A percentile compares a stretch with the other conserved stretches of the same genome.
These are phyloP conservation scores for Podarcis muralis DNA, from an alignment of 2,113 vertebrate genomes.

Conservation along the genomic window DNA sequence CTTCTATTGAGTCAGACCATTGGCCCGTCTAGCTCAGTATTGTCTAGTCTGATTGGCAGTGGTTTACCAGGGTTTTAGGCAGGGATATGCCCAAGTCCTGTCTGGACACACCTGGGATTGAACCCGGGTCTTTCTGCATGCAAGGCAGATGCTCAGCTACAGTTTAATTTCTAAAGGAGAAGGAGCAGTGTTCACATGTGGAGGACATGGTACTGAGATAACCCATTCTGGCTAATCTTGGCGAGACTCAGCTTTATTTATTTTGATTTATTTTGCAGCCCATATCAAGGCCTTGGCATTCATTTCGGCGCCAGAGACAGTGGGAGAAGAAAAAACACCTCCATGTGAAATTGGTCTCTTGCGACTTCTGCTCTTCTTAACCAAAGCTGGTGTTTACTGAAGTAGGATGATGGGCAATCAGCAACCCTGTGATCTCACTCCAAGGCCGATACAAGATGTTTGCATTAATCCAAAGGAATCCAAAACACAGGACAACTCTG, in stretches of 20 bases:
- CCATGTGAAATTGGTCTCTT: not conserved
- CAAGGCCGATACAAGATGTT: conserved; percentile 29
- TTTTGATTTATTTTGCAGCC: not conserved
- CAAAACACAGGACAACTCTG: conserved; percentile 18
- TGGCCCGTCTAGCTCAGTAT: no score
- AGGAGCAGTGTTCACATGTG: not conserved
- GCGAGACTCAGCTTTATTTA: not conserved
- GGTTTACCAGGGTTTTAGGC: no score
- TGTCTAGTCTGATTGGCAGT: no score
- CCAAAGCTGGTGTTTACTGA: conserved; percentile 1
- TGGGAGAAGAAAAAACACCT: not conserved
- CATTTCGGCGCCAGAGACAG: not conserved
- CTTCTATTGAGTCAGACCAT: no score
- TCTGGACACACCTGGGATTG: no score
- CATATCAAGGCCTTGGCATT: not conserved
- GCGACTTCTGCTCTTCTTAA: not conserved
- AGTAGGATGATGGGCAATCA: conserved; percentile 5
- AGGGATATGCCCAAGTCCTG: no score
- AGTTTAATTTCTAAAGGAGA: no score
- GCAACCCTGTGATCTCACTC: conserved; percentile 15
- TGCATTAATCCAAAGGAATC: conserved; percentile 35
- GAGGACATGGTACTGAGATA: not conserved
- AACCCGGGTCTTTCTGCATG: no score
- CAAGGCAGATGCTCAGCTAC: no score
- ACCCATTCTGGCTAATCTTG: not conserved